Base-by-base conservation (phyloP, 1,140 invertebrate genomes). In the Akabosia matsudoensis region DNA sequence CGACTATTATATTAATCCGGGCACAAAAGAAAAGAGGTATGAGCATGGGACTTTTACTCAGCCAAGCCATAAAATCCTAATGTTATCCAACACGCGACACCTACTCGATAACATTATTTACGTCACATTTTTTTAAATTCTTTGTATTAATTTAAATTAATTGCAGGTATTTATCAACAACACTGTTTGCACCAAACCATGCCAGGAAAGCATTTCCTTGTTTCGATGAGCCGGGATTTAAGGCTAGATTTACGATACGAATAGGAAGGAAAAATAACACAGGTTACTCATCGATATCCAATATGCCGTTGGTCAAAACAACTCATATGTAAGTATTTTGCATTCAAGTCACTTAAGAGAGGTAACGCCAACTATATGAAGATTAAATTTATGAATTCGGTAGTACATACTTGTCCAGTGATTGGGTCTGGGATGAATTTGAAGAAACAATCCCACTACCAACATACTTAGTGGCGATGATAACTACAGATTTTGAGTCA, bases 181-280 rank as follows among this genome's bases (percentile, higher is more conserved):
- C 93, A 0, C 90, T 95, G 82, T 87, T 97, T 75, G 89, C 93
- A 75, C 90, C 93, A 0, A 92, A 92, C 74, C 90, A 94, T 83
- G 95, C 95, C 0, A 87, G 93, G 26, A 88, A 89, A 33, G 88
- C 95, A 70, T 97, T 97, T 84, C 96, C 96, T 0, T 97, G 95
- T 83, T 96, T 97, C 84, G 95, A 98, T 84, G 93, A 97, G 83
- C 95, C 96, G 0, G 88, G 85, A 30, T 67, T 67, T n/a, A 67
- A 67, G 86, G 88, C 89, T 0, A 89, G 88, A 0, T 91, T 92
- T 81, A 86, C 88, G 33, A 84, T 93, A 0, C 90, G 87, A 24
- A 87, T 93, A 0, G 87, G 88, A 0, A 26, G 75, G 31, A 67
- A 67, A 67, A 22, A 4, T 10, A 31, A 31, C 61, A 67, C 26